Base-by-base conservation (phyloP, 1,140 invertebrate genomes). In the Bombus vancouverensis region DNA sequence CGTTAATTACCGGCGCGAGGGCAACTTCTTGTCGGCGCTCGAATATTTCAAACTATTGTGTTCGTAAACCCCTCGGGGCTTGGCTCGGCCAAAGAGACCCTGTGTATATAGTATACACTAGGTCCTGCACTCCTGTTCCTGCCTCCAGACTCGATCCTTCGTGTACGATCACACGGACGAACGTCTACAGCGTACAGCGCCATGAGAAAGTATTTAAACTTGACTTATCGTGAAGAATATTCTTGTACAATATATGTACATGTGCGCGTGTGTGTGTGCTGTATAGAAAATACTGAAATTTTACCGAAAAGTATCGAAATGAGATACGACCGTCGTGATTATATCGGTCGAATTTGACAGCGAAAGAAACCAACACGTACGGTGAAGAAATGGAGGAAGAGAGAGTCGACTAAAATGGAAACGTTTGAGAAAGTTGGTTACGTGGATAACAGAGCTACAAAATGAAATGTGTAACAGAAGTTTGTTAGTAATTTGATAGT, bases 11-110 rank as follows among this genome's bases (percentile, higher is more conserved):
- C 94, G 92, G 92, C 93, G 93, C 92, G 94, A 94, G 94, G 93
- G 94, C 93, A 95, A 95, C 94, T 95, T 95, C 94, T 95, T 95
- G 93, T 93, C 93, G 91, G 91, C 93, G 93, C 94, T 94, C 94
- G 94, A 95, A 95, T 95, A 95, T 95, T 95, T 95, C 95, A 95
- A 95, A 95, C 95, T 95, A 95, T 95, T 95, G 95, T 95, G 93
- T 92, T 93, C 93, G 93, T 93, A 94, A 95, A 92, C 94, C 94
- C 94, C 93, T 91, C 90, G 92, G 93, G 93, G 92, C 89, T 93
- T 92, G 90, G 86, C 89, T 90, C 86, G 86, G 81, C 71, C 88
- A 88, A 90, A 86, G 86, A 89, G 86, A 79, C 76, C 78, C 74
- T 47, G 77, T 80, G 53, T 87, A 90, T 90, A 88, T 62, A 71